Evolutionary conservation across 2,888 invertebrate genomes (phyloP).

Genomic region (Bombylius discolor): DNA sequence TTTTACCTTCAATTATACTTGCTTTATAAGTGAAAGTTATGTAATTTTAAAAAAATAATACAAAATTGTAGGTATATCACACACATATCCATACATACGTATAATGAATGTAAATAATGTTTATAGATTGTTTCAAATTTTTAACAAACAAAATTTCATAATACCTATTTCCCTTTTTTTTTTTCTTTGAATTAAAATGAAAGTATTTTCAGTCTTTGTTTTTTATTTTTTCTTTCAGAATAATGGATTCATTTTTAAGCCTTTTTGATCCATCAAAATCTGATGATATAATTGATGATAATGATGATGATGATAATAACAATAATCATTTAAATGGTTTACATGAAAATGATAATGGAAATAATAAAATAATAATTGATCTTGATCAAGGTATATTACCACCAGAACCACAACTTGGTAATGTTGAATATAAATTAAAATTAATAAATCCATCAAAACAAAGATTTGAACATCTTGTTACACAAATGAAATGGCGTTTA

Average conservation of each 20-base stretch:
- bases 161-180: no score
- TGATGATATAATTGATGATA: constrained; percentile 30
- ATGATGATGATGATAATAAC: constrained; percentile 12
- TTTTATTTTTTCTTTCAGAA: background rate
- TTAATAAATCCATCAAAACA: constrained; percentile 82
- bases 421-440: constrained; percentile 92
- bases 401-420: constrained; percentile 87
- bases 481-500: constrained; percentile 97
- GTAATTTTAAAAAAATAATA: no score
- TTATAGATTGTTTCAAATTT: no score
- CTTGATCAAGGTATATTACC: constrained; percentile 59
- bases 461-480: constrained; percentile 90
- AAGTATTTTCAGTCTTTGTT: no score
- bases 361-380: constrained; percentile 35
- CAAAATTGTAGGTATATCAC: no score
- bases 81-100: no score
- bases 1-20: no score
- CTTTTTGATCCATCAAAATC: constrained; percentile 57
- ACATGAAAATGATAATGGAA: constrained; percentile 18
- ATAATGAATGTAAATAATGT: no score
- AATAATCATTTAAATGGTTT: constrained; percentile 19
- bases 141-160: no score
- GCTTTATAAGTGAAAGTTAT: no score
- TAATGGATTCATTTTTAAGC: constrained; percentile 72
- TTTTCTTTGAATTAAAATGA: no score